Evolutionary conservation across 2,888 invertebrate species (phyloP), one percentile per base, ranked within the genome.

Genomic region (Lapara coniferarum): DNA sequence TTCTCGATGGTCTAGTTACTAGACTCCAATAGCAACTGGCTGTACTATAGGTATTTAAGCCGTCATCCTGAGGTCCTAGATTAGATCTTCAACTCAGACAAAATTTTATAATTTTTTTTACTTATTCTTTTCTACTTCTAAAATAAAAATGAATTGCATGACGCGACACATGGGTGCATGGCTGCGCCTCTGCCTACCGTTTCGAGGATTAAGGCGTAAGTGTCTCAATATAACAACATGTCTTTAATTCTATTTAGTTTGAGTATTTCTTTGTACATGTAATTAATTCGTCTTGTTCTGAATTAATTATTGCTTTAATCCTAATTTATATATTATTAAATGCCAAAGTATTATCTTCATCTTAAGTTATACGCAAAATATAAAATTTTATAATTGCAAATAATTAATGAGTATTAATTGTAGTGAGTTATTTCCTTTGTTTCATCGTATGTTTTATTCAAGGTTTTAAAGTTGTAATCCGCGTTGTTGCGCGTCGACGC

Each of bases 371-470:
- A 49, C 13, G 19, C 59, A 16, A 59, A 59, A 16, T 8, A n/a
- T 16, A 44, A 10, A 46, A 49, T 63, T 49, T 46, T 16, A 46
- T 46, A 63, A 19, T 46, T 49, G 63, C 63, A 63, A 63, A 63
- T 63, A 16, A 63, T 49, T 49, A 46, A 46, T 63, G 19, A 19
- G 49, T 46, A 19, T 16, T 49, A 19, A 46, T 46, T 63, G 12
- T 63, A 12, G 46, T 10, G 0, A 46, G 19, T 16, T 63, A 63
- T 49, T 63, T 63, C 49, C 49, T 46, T 63, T 63, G 63, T 63
- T 19, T 49, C 46, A 56, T 25, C 56, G 25, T 19, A 19, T 63
- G 12, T 49, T n/a, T n/a, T 44, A 19, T 30, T 6, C 63, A 63
- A 63, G 49, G 63, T 19, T 63, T 49, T 63, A 63, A 6, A 55